A percentile compares a stretch with the other conserved stretches of the same genome.
Conservation (phyloP, 1,140 invertebrate genomes). For the Palaemon carinicauda region DNA sequence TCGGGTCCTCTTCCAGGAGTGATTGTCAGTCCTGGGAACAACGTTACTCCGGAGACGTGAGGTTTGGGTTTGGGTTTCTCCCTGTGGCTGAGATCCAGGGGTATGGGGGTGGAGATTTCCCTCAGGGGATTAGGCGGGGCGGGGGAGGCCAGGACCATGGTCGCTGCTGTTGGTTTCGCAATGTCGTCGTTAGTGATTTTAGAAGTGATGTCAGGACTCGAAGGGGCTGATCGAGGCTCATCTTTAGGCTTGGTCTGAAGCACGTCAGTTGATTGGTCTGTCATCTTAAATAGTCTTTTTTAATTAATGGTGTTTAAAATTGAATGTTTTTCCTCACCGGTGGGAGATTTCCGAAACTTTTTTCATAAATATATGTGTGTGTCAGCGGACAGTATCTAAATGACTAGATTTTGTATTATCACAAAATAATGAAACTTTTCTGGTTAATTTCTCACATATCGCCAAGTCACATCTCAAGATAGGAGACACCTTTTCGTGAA, state of each 20-base stretch:
- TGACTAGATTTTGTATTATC: no score
- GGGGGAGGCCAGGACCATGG: background rate
- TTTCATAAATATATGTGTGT: no score
- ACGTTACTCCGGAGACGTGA: constrained; percentile 13
- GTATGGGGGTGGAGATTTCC: background rate
- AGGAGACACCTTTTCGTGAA: background rate
- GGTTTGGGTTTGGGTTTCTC: background rate
- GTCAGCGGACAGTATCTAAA: no score
- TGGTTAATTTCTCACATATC: no score
- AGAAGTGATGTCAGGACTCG: background rate
- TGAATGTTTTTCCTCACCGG: no score
- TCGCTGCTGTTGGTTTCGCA: no score
- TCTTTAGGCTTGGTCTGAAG: background rate
- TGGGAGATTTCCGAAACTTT: no score
- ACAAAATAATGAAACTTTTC: no score
- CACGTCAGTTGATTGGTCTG: background rate
- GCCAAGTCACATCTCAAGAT: no score
- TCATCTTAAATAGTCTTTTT: background rate
- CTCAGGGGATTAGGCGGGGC: background rate
- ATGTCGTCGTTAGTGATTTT: background rate
- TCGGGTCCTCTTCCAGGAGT: background rate
- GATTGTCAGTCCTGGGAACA: constrained; percentile 38
- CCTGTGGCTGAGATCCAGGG: constrained; percentile 37
- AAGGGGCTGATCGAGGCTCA: constrained; percentile 32
- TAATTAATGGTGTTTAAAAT: no score